Evolutionary conservation across 2,888 invertebrate genomes (phyloP).

Genomic region (Fragum whitleyi): DNA sequence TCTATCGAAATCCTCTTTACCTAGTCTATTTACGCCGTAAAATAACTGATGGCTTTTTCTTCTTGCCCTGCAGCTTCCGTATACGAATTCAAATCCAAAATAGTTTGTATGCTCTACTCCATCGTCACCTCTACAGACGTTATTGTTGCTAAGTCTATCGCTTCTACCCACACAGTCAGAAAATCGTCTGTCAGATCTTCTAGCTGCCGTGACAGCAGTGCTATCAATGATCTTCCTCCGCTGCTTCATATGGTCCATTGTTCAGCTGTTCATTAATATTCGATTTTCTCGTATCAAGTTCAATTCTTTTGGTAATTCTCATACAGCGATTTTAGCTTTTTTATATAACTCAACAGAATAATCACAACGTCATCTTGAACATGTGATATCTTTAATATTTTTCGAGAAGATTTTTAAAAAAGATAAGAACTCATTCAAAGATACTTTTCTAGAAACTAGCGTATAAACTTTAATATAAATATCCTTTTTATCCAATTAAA

Average conservation of each 20-base stretch:
- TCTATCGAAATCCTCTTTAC: background rate
- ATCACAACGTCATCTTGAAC: too few relatives aligned
- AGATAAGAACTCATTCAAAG: too few relatives aligned
- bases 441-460: too few relatives aligned
- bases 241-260: background rate
- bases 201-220: background rate
- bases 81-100: background rate
- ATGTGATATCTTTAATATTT: too few relatives aligned
- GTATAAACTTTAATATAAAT: too few relatives aligned
- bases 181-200: background rate
- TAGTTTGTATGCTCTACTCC: background rate
- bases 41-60: background rate
- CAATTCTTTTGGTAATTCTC: too few relatives aligned
- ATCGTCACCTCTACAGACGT: background rate
- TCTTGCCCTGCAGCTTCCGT: background rate
- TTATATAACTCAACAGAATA: too few relatives aligned
- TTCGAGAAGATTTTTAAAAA: too few relatives aligned
- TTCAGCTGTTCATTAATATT: too few relatives aligned
- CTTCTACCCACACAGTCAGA: background rate
- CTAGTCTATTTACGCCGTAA: background rate
- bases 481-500: too few relatives aligned
- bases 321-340: too few relatives aligned
- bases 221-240: slow-evolving; percentile 20
- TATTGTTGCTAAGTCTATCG: background rate
- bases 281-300: too few relatives aligned